phyloP scores from a whole-genome alignment of 1,140 invertebrate genomes.

The Tetramorium alpestre region DNA sequence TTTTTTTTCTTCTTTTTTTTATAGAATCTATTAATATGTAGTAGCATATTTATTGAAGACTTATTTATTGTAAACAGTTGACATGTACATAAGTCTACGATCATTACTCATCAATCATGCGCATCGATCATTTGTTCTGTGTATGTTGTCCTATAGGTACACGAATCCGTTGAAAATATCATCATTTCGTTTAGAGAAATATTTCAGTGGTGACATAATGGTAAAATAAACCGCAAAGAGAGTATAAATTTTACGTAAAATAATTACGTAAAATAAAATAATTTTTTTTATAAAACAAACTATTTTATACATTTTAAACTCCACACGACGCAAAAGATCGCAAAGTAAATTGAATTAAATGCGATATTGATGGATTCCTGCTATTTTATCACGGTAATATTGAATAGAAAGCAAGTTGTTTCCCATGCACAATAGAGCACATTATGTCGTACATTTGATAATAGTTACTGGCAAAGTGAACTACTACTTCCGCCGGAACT shows the following conservation, averaged over 20 bases:
- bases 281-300: not conserved
- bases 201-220: not conserved
- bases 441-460: slow-evolving; percentile 41
- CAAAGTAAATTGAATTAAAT: not conserved
- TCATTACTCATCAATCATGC: slow-evolving; percentile 71
- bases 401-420: slow-evolving; percentile 28
- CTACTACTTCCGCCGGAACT: slow-evolving; percentile 69
- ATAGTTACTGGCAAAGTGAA: slow-evolving; percentile 53
- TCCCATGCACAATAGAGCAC: slow-evolving; percentile 49
- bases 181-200: not conserved
- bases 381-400: slow-evolving; percentile 18
- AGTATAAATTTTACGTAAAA: not conserved
- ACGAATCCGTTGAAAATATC: slow-evolving; percentile 68
- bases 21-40: slow-evolving; percentile 74
- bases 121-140: slow-evolving; percentile 69
- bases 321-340: not conserved
- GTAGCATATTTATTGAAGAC: slow-evolving; percentile 81
- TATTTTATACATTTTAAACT: not conserved
- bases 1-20: slow-evolving; percentile 35
- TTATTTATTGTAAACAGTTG: slow-evolving; percentile 79
- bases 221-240: not conserved
- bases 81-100: slow-evolving; percentile 75
- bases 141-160: slow-evolving; percentile 62
- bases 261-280: not conserved
- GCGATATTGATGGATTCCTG: not conserved